Evolutionary conservation across 2,113 vertebrate genomes (phyloP).

Genomic region (Scytalopus superciliaris): DNA sequence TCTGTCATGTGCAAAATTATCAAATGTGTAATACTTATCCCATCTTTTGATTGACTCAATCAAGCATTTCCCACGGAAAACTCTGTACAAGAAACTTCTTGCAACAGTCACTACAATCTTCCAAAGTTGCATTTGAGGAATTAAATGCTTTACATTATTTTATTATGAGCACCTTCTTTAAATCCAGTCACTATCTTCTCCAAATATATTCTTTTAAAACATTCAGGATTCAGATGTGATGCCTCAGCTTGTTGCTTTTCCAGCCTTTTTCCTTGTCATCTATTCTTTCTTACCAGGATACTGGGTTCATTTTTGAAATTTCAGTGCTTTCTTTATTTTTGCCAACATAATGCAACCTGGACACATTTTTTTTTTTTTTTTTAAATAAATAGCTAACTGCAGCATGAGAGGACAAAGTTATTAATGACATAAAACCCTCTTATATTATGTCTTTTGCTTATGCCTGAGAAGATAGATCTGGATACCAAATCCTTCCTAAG

Average conservation of each 20-base stretch:
- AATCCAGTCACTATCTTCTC: neutral
- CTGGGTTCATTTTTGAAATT: neutral
- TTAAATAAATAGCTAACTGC: neutral
- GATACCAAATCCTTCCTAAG: conserved; percentile 1
- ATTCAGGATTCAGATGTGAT: neutral
- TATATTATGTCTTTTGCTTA: neutral
- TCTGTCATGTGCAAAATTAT: conserved; percentile 61
- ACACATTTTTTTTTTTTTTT: neutral
- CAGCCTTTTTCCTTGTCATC: neutral
- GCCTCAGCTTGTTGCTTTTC: neutral
- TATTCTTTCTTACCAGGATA: neutral
- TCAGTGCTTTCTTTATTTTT: neutral
- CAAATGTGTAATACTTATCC: conserved; percentile 31
- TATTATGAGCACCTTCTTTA: neutral
- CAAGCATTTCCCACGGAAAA: conserved; percentile 43
- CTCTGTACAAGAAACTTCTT: conserved; percentile 6
- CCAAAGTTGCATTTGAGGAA: neutral
- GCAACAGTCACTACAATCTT: neutral
- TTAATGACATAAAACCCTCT: neutral
- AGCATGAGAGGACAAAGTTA: neutral
- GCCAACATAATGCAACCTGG: neutral
- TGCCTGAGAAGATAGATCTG: neutral
- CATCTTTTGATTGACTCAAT: conserved; percentile 42
- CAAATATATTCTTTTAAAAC: neutral
- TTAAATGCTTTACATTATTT: conserved; percentile 24